phyloP scores from a whole-genome alignment of 2,888 invertebrate genomes.

The Tanytarsus gracilentus region DNA sequence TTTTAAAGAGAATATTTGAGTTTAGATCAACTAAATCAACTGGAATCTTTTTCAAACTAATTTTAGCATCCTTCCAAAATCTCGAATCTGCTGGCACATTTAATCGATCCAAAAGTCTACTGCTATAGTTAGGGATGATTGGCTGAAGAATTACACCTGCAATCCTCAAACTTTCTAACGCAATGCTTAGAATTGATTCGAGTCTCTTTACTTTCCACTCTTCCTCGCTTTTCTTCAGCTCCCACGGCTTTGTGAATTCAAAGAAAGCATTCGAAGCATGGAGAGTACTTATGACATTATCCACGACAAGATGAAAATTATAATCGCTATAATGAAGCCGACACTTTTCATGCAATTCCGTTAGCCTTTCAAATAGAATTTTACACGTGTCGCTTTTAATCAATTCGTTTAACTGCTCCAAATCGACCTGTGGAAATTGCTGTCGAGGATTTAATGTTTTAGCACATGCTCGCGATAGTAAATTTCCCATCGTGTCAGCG shows the following conservation, averaged over 20 bases:
- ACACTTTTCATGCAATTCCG: constrained; percentile 53
- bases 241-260: constrained; percentile 82
- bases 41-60: constrained; percentile 32
- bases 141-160: constrained; percentile 75
- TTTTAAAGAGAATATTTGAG: constrained; percentile 33
- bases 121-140: constrained; percentile 65
- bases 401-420: constrained; percentile 44
- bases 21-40: constrained; percentile 34
- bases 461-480: constrained; percentile 72
- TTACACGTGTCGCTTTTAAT: constrained; percentile 45
- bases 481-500: constrained; percentile 86
- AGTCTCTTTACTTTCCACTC: constrained; percentile 49
- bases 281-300: constrained; percentile 63
- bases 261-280: constrained; percentile 79
- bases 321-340: constrained; percentile 59
- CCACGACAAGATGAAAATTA: constrained; percentile 75
- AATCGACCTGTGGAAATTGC: constrained; percentile 56
- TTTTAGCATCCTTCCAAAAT: constrained; percentile 45
- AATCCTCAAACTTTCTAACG: constrained; percentile 76
- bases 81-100: constrained; percentile 45
- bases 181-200: constrained; percentile 66
- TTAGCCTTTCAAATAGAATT: constrained; percentile 49
- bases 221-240: constrained; percentile 53
- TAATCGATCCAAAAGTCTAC: constrained; percentile 61
- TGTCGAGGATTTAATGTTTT: constrained; percentile 67